Percentiles rank a stretch among this genome's conserved stretches.
Conservation (phyloP, 2,888 invertebrate species). For the Pristionchus japonicus region DNA sequence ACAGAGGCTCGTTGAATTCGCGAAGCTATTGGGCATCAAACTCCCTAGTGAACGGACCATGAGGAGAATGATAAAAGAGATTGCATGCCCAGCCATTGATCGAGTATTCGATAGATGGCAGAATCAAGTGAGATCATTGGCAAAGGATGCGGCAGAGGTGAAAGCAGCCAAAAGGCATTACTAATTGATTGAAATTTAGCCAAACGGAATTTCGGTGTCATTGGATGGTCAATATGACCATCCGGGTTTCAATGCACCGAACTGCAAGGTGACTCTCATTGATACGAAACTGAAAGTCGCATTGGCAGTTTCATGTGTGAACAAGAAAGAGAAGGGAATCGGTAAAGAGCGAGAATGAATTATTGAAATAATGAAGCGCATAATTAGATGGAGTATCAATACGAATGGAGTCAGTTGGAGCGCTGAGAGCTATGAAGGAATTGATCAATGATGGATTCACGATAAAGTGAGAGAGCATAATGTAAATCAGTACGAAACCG, state of each 20-base stretch:
- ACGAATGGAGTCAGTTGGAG: background rate
- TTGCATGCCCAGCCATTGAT: background rate
- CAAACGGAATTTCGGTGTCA: background rate
- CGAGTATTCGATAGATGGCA: background rate
- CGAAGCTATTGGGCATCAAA: background rate
- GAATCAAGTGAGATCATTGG: background rate
- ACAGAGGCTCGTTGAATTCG: background rate
- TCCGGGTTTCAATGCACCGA: background rate
- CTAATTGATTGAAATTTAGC: background rate
- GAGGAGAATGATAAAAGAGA: background rate
- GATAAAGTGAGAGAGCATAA: background rate
- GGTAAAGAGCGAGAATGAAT: background rate
- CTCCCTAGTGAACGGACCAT: background rate
- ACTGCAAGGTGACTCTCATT: background rate
- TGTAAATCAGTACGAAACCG: background rate
- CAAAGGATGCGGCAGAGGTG: background rate
- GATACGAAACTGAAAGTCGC: background rate
- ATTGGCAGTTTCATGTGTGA: background rate
- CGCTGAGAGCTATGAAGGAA: background rate
- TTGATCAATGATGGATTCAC: background rate
- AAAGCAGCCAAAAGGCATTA: too few relatives aligned
- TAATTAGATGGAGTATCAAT: background rate
- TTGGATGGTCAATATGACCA: background rate
- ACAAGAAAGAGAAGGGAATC: background rate
- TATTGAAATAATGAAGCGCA: background rate